These are phyloP conservation scores for Madoqua kirkii DNA, from an alignment of 2,113 vertebrate species.

Conservation along the genomic window DNA sequence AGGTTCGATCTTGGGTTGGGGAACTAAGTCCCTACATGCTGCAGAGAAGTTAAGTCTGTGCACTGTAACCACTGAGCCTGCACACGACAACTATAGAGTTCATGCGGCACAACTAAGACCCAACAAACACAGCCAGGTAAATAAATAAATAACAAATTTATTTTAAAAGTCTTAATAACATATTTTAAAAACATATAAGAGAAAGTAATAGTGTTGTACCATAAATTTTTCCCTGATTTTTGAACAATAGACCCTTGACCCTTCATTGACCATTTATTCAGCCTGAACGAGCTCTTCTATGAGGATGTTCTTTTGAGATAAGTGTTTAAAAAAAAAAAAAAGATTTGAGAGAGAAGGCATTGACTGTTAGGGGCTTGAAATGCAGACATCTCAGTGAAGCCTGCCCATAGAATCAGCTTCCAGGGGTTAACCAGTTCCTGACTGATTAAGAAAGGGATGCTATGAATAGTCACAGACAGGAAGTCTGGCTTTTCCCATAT, in stretches of 20 bases:
- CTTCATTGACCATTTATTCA: not conserved
- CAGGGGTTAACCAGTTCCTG: not conserved
- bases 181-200: not conserved
- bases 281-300: not conserved
- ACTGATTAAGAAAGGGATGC: not conserved
- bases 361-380: not conserved
- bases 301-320: not conserved
- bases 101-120: rapidly evolving
- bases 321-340: not conserved
- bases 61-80: not conserved
- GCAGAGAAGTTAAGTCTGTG: not conserved
- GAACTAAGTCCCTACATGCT: not conserved
- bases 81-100: not conserved
- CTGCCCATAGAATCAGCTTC: not conserved
- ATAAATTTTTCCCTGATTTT: not conserved
- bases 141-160: not conserved
- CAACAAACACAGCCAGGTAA: not conserved
- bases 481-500: not conserved
- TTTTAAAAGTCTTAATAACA: not conserved
- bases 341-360: not conserved
- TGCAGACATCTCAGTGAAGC: not conserved
- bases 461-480: not conserved
- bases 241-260: not conserved
- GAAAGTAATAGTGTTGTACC: not conserved
- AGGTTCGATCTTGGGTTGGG: not conserved